Conservation (phyloP, 1,140 invertebrate genomes). For the Aphidius gifuensis region DNA sequence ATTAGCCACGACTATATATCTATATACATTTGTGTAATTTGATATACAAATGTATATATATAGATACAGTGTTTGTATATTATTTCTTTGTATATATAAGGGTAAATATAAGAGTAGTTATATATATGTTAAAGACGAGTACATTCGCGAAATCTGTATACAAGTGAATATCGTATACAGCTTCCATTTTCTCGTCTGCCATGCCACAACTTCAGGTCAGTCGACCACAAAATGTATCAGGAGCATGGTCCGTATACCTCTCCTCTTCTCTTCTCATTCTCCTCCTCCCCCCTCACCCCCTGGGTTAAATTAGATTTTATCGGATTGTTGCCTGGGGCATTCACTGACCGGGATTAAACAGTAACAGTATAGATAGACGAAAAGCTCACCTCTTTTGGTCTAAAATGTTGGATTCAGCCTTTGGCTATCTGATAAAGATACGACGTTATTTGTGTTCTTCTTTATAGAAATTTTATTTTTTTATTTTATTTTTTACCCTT, state of each 20-base stretch:
- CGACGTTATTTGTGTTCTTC: too few relatives aligned
- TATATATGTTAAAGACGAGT: neutral
- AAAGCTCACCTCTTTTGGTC: neutral
- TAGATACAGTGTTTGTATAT: too few relatives aligned
- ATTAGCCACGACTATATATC: too few relatives aligned
- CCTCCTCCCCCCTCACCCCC: neutral
- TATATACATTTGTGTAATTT: too few relatives aligned
- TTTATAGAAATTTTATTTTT: too few relatives aligned
- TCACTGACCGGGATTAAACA: constrained; percentile 15
- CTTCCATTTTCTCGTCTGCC: constrained; percentile 37
- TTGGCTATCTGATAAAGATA: too few relatives aligned
- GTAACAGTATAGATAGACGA: neutral
- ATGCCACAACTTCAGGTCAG: constrained; percentile 38
- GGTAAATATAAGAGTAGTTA: neutral
- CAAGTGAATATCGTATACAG: constrained; percentile 23
- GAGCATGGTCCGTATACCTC: constrained; percentile 31
- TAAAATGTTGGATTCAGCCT: neutral
- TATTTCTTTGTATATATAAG: too few relatives aligned
- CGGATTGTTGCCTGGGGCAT: constrained; percentile 33
- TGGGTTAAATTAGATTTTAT: constrained; percentile 46
- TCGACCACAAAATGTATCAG: constrained; percentile 43
- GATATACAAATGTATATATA: neutral
- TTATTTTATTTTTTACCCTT: too few relatives aligned
- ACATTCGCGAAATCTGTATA: constrained; percentile 6
- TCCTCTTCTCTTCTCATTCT: too few relatives aligned